Evolutionary conservation across 1,140 invertebrate genomes (phyloP), one percentile per base, ranked within the genome.

Genomic region (Euura lappo): DNA sequence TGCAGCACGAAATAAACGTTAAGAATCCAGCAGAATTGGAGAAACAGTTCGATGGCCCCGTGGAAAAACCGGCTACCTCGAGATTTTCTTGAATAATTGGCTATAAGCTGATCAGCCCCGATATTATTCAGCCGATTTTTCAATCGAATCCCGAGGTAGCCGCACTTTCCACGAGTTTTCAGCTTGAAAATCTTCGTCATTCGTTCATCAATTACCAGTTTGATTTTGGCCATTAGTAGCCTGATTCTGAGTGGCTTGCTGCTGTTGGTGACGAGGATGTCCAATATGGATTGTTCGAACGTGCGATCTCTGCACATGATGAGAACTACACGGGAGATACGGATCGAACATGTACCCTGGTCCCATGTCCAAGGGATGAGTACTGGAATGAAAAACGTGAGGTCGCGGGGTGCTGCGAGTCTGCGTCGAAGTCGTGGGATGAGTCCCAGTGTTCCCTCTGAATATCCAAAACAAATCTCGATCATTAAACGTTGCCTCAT

Each of bases 291-390:
- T 28, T 28, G 28, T 28, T 28, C 28, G 28, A 28, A 28, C 28
- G 42, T 43, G 72, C 74, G 4, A 80, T 69, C 6, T 74, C 71
- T 42, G 85, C 70, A 92, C 79, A 76, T 92, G 91, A 76, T 92
- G 90, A 0, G 92, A 93, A 79, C 90, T 91, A 77, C 93, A 94
- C 0, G 90, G 90, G n/a, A 94, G 84, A 76, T 92, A 92, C 4
- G 91, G 91, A 87, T 94, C 93, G 74, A 93, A 92, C 44, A 88
- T 87, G 45, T 86, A 74, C 65, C 83, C 84, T 11, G 84, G 77
- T 65, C 83, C 85, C 2, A 90, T 80, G 8, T 80, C 84, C 68
- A 87, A 85, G 2, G 84, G 76, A 76, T 84, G 80, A 28, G 80
- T 71, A 11, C 85, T 81, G 6, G 81, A 83, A 79, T 89, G 87